A percentile compares a stretch with the other conserved stretches of the same genome.
phyloP scores from a whole-genome alignment of 2,797 vertebrate species.

The Salmo trutta region DNA sequence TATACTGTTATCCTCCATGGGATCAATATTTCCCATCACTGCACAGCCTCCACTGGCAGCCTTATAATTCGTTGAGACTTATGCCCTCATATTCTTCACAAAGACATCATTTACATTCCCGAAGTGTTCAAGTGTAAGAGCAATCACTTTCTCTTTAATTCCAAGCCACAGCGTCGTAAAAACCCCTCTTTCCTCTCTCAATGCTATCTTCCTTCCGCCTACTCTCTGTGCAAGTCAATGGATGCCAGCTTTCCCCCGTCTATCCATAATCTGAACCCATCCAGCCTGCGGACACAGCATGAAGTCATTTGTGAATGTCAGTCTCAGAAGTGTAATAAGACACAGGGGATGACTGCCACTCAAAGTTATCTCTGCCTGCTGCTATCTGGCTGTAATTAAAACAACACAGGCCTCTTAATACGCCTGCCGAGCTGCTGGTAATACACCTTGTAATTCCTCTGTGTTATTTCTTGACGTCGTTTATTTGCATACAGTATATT shows the following conservation, averaged over 20 bases:
- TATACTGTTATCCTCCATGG: background rate
- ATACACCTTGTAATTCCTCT: constrained; percentile 38
- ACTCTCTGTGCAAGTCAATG: background rate
- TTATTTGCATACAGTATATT: background rate
- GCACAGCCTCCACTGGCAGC: constrained; percentile 18
- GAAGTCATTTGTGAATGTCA: constrained; percentile 53
- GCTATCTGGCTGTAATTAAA: constrained; percentile 69
- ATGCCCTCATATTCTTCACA: constrained; percentile 24
- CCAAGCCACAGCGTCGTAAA: background rate
- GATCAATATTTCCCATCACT: constrained; percentile 18
- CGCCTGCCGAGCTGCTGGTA: constrained; percentile 54
- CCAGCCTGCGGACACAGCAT: constrained; percentile 43
- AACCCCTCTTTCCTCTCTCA: constrained; percentile 2
- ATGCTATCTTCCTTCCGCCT: constrained; percentile 3
- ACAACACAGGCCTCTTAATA: constrained; percentile 63
- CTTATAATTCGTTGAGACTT: constrained; percentile 8
- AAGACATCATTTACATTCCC: constrained; percentile 36
- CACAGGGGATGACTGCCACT: constrained; percentile 60
- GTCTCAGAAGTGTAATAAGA: constrained; percentile 55
- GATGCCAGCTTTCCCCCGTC: constrained; percentile 6
- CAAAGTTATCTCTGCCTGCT: constrained; percentile 52
- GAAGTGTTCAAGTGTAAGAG: constrained; percentile 17
- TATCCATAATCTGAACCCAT: constrained; percentile 34
- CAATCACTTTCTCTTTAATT: constrained; percentile 20
- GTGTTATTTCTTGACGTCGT: background rate